Percentiles rank a stretch among this genome's conserved stretches.
These are phyloP conservation scores for Blomia tropicalis DNA, from an alignment of 2,888 invertebrate species.

Conservation along the genomic window DNA sequence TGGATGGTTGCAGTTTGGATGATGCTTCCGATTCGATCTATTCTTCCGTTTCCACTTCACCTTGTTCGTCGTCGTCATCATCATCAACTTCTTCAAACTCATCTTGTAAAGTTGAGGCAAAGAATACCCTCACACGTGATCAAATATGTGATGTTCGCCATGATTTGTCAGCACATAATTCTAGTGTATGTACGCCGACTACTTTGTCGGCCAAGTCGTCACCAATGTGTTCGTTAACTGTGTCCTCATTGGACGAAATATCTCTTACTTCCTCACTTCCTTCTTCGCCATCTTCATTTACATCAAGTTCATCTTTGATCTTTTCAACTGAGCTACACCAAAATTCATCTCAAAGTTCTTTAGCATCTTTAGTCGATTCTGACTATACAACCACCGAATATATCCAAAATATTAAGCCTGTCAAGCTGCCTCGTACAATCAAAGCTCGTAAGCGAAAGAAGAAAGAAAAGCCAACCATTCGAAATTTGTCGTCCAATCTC, in stretches of 20 bases:
- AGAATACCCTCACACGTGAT: background rate
- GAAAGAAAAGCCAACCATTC: conserved; percentile 47
- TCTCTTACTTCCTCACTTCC: conserved; percentile 1
- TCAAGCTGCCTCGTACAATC: conserved; percentile 48
- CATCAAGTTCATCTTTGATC: conserved; percentile 5
- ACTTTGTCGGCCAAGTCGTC: background rate
- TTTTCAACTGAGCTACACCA: background rate
- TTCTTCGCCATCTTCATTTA: conserved; percentile 5
- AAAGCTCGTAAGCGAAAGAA: conserved; percentile 74
- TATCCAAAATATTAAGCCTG: conserved; percentile 13
- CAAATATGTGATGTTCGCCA: background rate
- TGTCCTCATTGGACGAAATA: conserved; percentile 6
- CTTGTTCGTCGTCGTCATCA: background rate
- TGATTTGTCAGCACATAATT: background rate
- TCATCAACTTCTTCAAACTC: conserved; percentile 3
- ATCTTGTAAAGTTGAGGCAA: background rate
- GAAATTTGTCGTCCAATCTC: background rate
- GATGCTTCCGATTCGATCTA: conserved; percentile 4
- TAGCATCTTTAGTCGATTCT: background rate
- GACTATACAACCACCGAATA: background rate
- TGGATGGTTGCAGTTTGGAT: conserved; percentile 3
- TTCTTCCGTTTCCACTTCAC: background rate
- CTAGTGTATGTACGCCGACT: background rate
- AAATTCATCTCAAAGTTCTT: background rate
- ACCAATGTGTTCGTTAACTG: conserved; percentile 9